A percentile compares a stretch with the other conserved stretches of the same genome.
These are phyloP conservation scores for Folsomia candida DNA, from an alignment of 2,888 invertebrate species.

Conservation along the genomic window DNA sequence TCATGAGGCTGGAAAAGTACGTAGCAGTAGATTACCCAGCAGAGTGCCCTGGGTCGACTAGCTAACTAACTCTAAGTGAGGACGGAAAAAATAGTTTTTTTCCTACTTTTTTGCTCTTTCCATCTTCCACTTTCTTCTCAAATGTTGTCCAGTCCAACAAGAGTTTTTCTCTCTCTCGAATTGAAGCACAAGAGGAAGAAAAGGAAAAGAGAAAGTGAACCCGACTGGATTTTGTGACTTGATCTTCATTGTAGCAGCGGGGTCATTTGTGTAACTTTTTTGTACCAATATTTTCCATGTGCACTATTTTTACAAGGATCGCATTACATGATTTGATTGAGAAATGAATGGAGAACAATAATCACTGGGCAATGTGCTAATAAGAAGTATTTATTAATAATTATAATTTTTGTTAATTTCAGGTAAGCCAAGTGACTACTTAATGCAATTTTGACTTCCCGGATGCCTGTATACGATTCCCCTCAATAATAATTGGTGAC, in stretches of 20 bases:
- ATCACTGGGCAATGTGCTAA: neutral
- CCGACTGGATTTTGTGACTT: conserved; percentile 20
- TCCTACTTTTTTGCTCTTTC: neutral
- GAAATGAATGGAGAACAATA: neutral
- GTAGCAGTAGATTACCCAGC: too few species aligned
- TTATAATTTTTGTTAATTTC: neutral
- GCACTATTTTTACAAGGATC: too few species aligned
- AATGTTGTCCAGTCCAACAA: too few species aligned
- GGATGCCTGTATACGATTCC: neutral
- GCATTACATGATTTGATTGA: too few species aligned
- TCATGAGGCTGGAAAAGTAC: too few species aligned
- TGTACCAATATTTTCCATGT: too few species aligned
- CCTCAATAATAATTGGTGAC: too few species aligned
- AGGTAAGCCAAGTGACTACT: neutral
- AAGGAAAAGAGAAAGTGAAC: neutral
- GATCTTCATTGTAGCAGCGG: too few species aligned
- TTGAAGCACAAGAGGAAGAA: too few species aligned
- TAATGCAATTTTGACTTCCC: neutral
- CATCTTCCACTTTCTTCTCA: neutral
- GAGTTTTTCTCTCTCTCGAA: too few species aligned
- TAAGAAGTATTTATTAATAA: neutral
- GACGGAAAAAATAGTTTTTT: neutral
- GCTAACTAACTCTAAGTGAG: neutral
- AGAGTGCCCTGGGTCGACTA: too few species aligned
- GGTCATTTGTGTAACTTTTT: too few species aligned